Conservation (phyloP, 1,140 invertebrate species). For the Aphelenchoides fujianensis region DNA sequence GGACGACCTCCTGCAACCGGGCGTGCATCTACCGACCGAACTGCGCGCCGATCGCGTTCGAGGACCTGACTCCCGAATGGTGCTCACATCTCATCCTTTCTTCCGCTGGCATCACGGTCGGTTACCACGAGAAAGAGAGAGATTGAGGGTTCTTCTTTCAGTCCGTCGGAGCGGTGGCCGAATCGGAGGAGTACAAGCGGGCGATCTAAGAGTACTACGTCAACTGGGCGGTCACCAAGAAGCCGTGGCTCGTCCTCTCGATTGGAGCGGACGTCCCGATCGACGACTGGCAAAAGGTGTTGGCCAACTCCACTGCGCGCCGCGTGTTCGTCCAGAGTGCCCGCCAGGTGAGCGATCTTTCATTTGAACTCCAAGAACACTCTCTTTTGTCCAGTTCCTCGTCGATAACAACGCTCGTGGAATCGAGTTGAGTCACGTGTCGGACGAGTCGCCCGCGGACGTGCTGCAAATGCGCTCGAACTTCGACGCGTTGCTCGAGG, state of each 20-base stretch:
- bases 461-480: neutral
- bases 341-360: neutral
- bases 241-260: slow-evolving; percentile 23
- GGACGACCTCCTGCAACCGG: slow-evolving; percentile 10
- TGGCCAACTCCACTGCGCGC: neutral
- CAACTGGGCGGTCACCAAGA: slow-evolving; percentile 12
- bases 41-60: neutral
- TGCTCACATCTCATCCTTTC: slow-evolving; percentile 22
- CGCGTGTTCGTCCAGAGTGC: neutral
- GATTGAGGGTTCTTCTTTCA: too few relatives aligned
- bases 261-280: slow-evolving; percentile 2
- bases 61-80: slow-evolving; percentile 6
- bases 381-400: neutral
- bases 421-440: neutral
- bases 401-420: slow-evolving; percentile 5
- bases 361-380: neutral
- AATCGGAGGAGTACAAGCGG: neutral
- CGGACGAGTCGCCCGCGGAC: neutral
- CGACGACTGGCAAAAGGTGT: neutral
- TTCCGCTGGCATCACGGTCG: neutral
- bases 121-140: too few relatives aligned
- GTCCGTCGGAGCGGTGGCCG: neutral
- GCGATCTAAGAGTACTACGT: slow-evolving; percentile 6
- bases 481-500: neutral
- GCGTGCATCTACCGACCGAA: neutral